These are phyloP conservation scores for Epirrita christyi DNA, from an alignment of 2,888 invertebrate species.

Conservation along the genomic window DNA sequence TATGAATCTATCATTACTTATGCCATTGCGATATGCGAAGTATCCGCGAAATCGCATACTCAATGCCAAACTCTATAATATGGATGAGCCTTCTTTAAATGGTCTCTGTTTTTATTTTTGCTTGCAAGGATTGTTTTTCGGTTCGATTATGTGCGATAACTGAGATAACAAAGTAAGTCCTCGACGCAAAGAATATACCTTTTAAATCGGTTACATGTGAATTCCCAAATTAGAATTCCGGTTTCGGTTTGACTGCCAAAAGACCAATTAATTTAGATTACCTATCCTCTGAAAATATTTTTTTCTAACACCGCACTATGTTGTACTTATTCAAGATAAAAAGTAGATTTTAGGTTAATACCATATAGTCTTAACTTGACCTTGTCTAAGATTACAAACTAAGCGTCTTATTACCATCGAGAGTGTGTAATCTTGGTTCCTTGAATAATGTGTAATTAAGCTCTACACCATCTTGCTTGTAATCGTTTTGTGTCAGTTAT, in stretches of 20 bases:
- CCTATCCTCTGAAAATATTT: not conserved
- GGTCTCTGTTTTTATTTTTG: not conserved
- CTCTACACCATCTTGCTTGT: constrained; percentile 13
- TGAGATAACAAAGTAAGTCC: not conserved
- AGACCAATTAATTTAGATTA: not conserved
- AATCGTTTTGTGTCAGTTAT: constrained; percentile 16
- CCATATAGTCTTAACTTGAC: constrained; percentile 24
- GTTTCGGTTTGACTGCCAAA: not conserved
- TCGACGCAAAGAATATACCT: not conserved
- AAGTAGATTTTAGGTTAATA: constrained; percentile 28
- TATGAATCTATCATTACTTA: constrained; percentile 11
- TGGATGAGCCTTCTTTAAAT: not conserved
- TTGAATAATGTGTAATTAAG: constrained; percentile 31
- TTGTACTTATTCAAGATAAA: not conserved
- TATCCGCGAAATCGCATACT: constrained; percentile 60
- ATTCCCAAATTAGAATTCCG: not conserved
- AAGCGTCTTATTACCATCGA: constrained; percentile 39
- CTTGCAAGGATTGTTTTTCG: not conserved
- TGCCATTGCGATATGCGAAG: constrained; percentile 19
- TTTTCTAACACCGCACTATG: not conserved
- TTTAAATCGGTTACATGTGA: not conserved
- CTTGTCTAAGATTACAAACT: constrained; percentile 36
- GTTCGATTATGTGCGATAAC: not conserved
- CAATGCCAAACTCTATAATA: constrained; percentile 50
- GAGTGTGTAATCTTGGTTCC: constrained; percentile 44